Evolutionary conservation across 2,888 invertebrate genomes (phyloP), one percentile per base, ranked within the genome.

Genomic region (Agrypnus murinus): DNA sequence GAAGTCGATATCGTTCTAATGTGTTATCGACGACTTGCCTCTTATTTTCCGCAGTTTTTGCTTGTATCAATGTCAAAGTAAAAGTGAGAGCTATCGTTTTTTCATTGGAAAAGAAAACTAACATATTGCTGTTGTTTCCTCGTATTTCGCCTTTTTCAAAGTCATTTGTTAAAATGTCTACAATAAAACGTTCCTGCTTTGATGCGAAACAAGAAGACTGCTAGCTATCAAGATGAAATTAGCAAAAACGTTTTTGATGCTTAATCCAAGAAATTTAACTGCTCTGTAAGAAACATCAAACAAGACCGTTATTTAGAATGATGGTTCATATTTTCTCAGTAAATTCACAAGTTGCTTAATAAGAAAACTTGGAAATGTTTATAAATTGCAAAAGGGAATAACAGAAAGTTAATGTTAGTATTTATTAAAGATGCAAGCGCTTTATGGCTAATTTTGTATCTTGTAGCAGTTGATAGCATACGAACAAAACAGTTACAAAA

Each of bases 41-140:
- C 58, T 34, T 63, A 64, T 45, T 55, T 64, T 55, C 32, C 25
- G 14, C 25, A 43, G 14, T 64, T 64, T 64, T 64, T 64, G 64
- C 64, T 32, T 40, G 48, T 64, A 64, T 64, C 64, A 55, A 40
- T 50, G 64, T 64, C 64, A 53, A 63, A 64, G 32, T 55, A 43
- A 64, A 53, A 64, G 46, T 53, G 50, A 40, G 38, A 53, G 43
- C 40, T 32, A 55, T 43, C 53, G 50, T 48, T 53, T 53, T 64
- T 64, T 53, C 31, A 46, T 64, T 19, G 40, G 25, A 17, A 25
- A 31, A 40, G 36, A 43, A 53, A 64, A 53, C 48, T 64, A 64
- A 64, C 53, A 64, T 55, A 64, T 64, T 64, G 62, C 36, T 38
- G 53, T 53, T 55, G 43, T 53, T 64, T 55, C 64, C 25, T 40